Conservation (phyloP, 2,113 vertebrate genomes). For the Bothrops jararaca region DNA sequence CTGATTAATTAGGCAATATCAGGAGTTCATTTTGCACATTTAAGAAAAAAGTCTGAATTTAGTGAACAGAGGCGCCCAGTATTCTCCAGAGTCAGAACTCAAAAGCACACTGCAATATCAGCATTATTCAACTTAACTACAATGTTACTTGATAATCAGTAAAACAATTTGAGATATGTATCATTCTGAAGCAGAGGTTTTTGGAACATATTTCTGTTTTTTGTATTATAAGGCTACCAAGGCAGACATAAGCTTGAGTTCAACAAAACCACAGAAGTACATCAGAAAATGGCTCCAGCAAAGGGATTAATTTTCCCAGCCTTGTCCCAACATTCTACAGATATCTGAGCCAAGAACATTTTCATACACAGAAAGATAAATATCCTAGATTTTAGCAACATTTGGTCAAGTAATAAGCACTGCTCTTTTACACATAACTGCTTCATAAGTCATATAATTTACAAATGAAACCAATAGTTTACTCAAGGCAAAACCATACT, state of each 20-base stretch:
- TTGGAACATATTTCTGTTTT: not conserved
- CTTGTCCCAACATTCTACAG: no score
- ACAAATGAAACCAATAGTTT: no score
- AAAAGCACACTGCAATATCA: not conserved
- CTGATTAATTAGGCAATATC: not conserved
- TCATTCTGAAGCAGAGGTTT: not conserved
- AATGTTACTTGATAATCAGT: not conserved
- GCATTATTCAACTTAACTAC: not conserved
- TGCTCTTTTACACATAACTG: no score
- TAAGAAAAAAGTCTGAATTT: not conserved
- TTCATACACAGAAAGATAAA: no score
- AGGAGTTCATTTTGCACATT: not conserved
- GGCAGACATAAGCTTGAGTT: not conserved
- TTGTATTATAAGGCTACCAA: not conserved
- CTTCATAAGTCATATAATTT: no score
- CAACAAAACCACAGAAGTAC: not conserved
- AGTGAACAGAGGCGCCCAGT: not conserved
- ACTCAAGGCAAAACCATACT: no score
- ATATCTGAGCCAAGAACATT: no score
- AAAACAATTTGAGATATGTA: not conserved
- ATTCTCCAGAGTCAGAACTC: not conserved
- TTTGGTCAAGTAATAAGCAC: no score
- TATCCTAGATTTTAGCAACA: no score
- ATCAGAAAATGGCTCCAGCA: no score
- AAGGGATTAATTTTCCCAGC: no score